Conservation (phyloP, 2,113 vertebrate species). For the Melospiza melodia region DNA sequence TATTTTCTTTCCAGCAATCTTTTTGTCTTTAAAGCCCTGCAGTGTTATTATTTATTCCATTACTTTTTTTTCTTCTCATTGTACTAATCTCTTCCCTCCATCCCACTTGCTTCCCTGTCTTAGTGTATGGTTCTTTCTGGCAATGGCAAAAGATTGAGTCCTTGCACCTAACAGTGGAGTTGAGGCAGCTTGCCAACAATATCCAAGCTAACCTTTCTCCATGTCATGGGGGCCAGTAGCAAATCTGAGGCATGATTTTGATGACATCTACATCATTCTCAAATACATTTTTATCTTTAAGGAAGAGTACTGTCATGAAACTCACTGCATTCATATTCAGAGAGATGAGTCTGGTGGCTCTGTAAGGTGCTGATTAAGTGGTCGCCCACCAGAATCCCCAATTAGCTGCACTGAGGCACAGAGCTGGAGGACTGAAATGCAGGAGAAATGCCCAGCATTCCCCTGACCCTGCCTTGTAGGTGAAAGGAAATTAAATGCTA, state of each 20-base stretch:
- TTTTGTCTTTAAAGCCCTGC: slow-evolving; percentile 8
- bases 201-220: neutral
- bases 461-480: neutral
- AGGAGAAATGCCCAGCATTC: neutral
- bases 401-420: neutral
- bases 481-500: slow-evolving; percentile 11
- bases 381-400: slow-evolving; percentile 22
- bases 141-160: neutral
- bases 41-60: neutral
- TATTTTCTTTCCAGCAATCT: slow-evolving; percentile 33
- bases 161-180: neutral
- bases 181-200: slow-evolving; percentile 9
- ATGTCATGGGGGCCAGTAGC: neutral
- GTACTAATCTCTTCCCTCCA: neutral
- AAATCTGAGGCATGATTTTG: neutral
- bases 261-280: neutral
- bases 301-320: neutral
- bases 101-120: neutral
- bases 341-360: neutral
- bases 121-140: neutral
- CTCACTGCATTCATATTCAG: neutral
- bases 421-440: neutral
- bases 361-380: neutral
- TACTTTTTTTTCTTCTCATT: neutral
- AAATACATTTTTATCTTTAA: neutral